Percentiles rank a stretch among this genome's conserved stretches.
These are phyloP conservation scores for Sipha maydis DNA, from an alignment of 2,888 invertebrate species.

Conservation along the genomic window DNA sequence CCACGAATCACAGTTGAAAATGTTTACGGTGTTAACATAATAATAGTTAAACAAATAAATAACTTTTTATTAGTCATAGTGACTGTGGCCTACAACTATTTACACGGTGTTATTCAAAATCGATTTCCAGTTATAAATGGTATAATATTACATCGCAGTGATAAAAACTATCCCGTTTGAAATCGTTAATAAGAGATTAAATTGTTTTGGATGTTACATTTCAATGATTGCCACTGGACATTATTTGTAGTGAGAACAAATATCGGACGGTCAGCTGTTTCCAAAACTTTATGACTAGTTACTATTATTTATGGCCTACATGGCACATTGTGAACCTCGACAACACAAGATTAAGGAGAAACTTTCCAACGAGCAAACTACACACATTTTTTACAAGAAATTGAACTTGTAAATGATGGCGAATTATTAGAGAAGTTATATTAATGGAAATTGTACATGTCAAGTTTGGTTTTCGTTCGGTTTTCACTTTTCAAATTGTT, in stretches of 20 bases:
- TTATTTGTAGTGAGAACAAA: not conserved
- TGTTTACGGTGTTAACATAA: no score
- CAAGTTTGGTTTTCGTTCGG: not conserved
- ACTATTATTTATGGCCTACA: not conserved
- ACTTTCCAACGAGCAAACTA: constrained; percentile 9
- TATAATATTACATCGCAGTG: not conserved
- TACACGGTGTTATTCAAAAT: no score
- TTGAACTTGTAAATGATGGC: constrained; percentile 11
- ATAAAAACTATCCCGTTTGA: not conserved
- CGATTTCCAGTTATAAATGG: no score
- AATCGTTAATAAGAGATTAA: not conserved
- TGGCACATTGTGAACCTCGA: not conserved
- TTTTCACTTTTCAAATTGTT: not conserved
- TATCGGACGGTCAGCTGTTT: not conserved
- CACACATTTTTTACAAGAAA: not conserved
- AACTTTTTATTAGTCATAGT: no score
- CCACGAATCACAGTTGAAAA: no score
- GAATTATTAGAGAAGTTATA: not conserved
- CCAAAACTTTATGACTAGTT: not conserved
- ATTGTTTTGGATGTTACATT: no score
- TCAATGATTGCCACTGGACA: not conserved
- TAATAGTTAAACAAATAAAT: no score
- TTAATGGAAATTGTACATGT: constrained; percentile 18
- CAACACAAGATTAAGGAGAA: not conserved
- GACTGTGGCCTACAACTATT: no score